These are phyloP conservation scores for Netelia fuscicornis DNA, from an alignment of 2,888 invertebrate species.

Conservation along the genomic window DNA sequence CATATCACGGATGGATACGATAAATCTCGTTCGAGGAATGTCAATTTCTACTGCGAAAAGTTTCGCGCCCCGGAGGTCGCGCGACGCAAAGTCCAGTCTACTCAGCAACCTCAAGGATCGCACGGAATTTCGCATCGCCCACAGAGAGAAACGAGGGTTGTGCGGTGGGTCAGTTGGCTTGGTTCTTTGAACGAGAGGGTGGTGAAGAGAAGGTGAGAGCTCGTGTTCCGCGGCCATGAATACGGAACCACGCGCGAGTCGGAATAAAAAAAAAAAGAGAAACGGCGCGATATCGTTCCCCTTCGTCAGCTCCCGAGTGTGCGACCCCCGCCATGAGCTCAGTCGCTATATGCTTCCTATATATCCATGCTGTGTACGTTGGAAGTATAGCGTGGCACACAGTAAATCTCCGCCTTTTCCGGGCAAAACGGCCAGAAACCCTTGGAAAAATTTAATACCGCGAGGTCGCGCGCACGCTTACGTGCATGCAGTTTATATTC, in stretches of 20 bases:
- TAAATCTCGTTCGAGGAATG: conserved; percentile 3
- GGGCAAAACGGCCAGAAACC: conserved; percentile 23
- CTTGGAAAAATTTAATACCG: conserved; percentile 57
- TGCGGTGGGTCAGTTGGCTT: conserved; percentile 33
- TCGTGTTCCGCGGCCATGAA: conserved; percentile 65
- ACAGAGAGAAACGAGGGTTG: conserved; percentile 17
- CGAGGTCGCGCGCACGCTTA: conserved; percentile 43
- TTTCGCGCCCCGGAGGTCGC: conserved; percentile 37
- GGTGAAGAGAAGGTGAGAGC: conserved; percentile 34
- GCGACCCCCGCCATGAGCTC: conserved; percentile 13
- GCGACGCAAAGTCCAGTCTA: conserved; percentile 50
- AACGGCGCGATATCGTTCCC: conserved; percentile 61
- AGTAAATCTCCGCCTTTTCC: conserved; percentile 44
- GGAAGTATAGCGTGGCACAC: conserved; percentile 24
- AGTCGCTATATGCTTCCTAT: neutral
- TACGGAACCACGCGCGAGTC: conserved; percentile 50
- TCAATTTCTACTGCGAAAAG: conserved; percentile 43
- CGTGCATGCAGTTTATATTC: conserved; percentile 47
- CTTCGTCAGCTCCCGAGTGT: conserved; percentile 45
- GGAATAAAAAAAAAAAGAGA: conserved; percentile 29
- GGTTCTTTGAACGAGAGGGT: neutral
- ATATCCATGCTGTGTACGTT: neutral
- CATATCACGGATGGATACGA: conserved; percentile 1
- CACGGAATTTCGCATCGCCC: conserved; percentile 52
- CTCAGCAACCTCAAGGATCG: conserved; percentile 53